These are phyloP conservation scores for Chymomyza costata DNA, from an alignment of 1,140 invertebrate genomes.

Conservation along the genomic window DNA sequence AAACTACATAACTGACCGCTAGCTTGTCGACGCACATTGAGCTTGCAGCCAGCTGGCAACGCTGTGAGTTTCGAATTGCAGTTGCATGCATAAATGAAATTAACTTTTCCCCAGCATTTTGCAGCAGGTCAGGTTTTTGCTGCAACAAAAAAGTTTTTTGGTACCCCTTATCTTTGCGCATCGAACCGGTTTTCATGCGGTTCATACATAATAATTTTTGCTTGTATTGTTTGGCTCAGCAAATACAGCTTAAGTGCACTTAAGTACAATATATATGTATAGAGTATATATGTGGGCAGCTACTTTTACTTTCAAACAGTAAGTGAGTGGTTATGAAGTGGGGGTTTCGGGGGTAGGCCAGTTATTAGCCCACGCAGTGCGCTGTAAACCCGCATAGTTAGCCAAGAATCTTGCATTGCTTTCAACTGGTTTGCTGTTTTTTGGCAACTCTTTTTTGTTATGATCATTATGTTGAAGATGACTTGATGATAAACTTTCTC, in stretches of 20 bases:
- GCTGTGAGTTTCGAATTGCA: conserved; percentile 5
- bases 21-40: conserved; percentile 13
- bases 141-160: conserved; percentile 1
- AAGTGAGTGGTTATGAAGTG: no score
- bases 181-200: conserved; percentile 41
- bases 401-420: conserved; percentile 31
- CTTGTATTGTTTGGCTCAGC: conserved; percentile 21
- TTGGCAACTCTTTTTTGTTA: conserved; percentile 51
- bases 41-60: not conserved
- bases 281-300: no score
- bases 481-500: conserved; percentile 54
- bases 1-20: no score
- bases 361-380: not conserved
- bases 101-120: conserved; percentile 50
- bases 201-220: conserved; percentile 39
- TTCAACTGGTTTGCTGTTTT: conserved; percentile 27
- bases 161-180: conserved; percentile 7
- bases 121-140: conserved; percentile 47
- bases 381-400: conserved; percentile 1
- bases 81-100: conserved; percentile 40
- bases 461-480: no score
- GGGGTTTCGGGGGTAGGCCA: conserved; percentile 4
- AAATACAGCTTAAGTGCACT: conserved; percentile 49
- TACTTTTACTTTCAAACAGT: conserved; percentile 64
- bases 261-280: conserved; percentile 5